phyloP scores from a whole-genome alignment of 1,140 invertebrate genomes.

The Thaumatotibia leucotreta region DNA sequence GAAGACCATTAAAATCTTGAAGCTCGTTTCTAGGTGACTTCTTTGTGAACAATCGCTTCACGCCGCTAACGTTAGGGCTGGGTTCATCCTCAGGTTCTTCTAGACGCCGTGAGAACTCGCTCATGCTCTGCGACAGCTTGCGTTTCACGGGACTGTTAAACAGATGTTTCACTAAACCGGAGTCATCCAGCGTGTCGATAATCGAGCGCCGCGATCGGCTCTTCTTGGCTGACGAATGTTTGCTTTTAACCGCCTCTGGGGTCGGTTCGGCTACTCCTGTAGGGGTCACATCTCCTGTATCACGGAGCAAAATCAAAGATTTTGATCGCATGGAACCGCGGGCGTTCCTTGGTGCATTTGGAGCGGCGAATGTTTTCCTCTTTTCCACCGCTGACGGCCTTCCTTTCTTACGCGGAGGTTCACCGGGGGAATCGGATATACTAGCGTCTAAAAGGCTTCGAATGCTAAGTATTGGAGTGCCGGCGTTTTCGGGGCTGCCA shows the following conservation, averaged over 20 bases:
- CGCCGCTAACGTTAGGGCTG: constrained; percentile 30
- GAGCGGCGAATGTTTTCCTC: constrained; percentile 38
- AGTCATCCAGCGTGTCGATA: constrained; percentile 64
- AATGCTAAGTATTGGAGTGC: constrained; percentile 54
- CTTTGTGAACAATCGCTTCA: constrained; percentile 39
- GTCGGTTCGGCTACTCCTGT: constrained; percentile 54
- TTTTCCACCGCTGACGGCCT: constrained; percentile 17
- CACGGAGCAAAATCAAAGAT: constrained; percentile 27
- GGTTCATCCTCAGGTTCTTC: constrained; percentile 28
- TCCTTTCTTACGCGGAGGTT: constrained; percentile 14
- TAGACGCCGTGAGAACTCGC: constrained; percentile 34
- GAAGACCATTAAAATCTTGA: constrained; percentile 58
- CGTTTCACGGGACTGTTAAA: constrained; percentile 72
- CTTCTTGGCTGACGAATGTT: constrained; percentile 72
- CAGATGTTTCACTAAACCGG: constrained; percentile 64
- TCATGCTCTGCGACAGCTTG: constrained; percentile 69
- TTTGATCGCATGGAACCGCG: constrained; percentile 29
- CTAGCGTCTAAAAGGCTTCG: constrained; percentile 45
- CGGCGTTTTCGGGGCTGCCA: constrained; percentile 39
- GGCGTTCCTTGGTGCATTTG: constrained; percentile 19
- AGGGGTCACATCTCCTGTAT: constrained; percentile 38
- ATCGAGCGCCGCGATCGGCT: constrained; percentile 62
- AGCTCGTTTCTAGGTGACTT: constrained; percentile 65
- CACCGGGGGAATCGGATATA: neutral
- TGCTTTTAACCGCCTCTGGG: constrained; percentile 65